phyloP scores from a whole-genome alignment of 64 coral and sea anemone genomes.

The Catalaphyllia jardinei region DNA sequence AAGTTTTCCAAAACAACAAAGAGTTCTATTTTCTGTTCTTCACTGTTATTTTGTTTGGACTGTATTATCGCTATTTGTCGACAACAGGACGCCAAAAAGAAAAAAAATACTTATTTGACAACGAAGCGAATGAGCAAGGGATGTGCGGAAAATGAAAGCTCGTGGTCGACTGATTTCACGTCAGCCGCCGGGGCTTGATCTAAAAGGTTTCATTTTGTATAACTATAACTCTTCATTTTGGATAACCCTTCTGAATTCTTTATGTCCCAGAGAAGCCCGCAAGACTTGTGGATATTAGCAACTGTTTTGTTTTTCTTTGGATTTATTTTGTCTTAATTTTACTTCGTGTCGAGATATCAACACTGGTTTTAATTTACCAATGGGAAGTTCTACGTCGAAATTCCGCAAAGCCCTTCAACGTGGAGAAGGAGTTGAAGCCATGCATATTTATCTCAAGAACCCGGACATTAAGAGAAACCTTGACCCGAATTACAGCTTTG shows the following conservation, averaged over 20 bases:
- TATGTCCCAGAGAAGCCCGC: not conserved
- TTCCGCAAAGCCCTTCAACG: conserved; percentile 96
- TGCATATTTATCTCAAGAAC: conserved; percentile 90
- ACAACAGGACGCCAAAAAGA: not conserved
- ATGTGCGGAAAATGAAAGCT: not conserved
- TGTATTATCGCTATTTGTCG: not conserved
- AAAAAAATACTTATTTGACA: not conserved
- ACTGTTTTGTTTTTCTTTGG: not conserved
- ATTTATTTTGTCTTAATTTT: not conserved
- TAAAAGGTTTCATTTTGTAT: not conserved
- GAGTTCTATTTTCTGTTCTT: conserved; percentile 22
- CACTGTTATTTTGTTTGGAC: not conserved
- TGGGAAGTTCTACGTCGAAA: conserved; percentile 91
- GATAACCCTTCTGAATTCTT: not conserved
- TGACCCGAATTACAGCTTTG: conserved; percentile 80
- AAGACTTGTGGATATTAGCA: conserved; percentile 7
- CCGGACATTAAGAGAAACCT: conserved; percentile 93
- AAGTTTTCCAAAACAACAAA: conserved; percentile 33
- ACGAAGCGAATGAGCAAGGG: not conserved
- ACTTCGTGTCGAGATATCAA: not conserved
- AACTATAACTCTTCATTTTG: too few relatives aligned
- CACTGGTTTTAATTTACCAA: conserved; percentile 23
- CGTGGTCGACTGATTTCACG: not conserved
- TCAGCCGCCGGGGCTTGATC: not conserved
- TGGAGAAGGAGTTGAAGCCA: conserved; percentile 96